A percentile compares a stretch with the other conserved stretches of the same genome.
Evolutionary conservation across 2,113 vertebrate genomes (phyloP).

Genomic region (Cathartes aura): DNA sequence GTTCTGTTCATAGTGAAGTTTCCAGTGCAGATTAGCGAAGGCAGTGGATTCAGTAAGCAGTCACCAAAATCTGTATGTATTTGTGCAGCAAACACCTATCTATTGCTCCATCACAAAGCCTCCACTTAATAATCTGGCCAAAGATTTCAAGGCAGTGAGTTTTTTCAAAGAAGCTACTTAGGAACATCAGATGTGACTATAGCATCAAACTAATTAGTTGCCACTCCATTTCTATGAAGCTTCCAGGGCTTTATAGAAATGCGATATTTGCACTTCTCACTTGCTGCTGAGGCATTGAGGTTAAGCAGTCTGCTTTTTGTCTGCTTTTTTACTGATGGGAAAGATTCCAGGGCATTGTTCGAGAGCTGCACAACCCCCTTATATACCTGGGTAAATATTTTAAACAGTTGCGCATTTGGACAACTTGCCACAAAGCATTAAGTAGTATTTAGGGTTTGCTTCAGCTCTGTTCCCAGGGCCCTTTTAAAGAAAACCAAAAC

Average conservation of each 20-base stretch:
- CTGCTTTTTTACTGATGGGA: constrained; percentile 23
- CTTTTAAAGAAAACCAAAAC: constrained; percentile 39
- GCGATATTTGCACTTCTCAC: constrained; percentile 58
- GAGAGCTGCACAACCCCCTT: neutral
- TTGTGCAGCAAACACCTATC: constrained; percentile 82
- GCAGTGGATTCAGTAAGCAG: constrained; percentile 61
- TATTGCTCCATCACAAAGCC: constrained; percentile 27
- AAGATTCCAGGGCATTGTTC: constrained; percentile 31
- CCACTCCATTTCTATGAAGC: constrained; percentile 53
- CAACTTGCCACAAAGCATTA: constrained; percentile 51
- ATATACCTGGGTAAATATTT: constrained; percentile 63
- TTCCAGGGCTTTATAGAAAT: constrained; percentile 45
- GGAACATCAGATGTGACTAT: constrained; percentile 61
- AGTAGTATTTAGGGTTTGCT: constrained; percentile 47
- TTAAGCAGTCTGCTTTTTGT: constrained; percentile 53
- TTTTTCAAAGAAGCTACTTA: constrained; percentile 65
- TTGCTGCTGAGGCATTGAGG: constrained; percentile 46
- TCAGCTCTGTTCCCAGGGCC: constrained; percentile 28
- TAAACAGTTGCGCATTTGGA: constrained; percentile 64
- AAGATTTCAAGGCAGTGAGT: constrained; percentile 63
- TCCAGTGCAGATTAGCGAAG: constrained; percentile 79
- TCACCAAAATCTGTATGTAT: constrained; percentile 84
- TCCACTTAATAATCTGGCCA: constrained; percentile 59
- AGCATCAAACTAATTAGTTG: constrained; percentile 72
- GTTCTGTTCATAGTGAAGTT: constrained; percentile 86